Conservation (phyloP, 2,888 invertebrate species). For the Macroteleia sp. region DNA sequence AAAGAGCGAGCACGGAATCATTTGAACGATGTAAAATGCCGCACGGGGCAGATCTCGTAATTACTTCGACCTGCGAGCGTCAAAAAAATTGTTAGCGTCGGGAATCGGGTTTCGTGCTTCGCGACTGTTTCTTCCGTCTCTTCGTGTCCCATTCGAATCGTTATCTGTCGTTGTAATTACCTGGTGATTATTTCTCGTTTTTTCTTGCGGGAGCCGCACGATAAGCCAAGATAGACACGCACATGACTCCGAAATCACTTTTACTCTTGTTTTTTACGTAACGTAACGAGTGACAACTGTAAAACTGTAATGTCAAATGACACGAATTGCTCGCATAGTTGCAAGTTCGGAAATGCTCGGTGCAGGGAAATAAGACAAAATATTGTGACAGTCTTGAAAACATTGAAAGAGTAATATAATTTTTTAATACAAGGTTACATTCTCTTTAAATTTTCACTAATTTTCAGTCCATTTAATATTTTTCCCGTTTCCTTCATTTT, state of each 20-base stretch:
- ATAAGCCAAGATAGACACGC: constrained; percentile 68
- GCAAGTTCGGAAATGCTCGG: background rate
- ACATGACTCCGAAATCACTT: constrained; percentile 68
- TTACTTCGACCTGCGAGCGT: constrained; percentile 53
- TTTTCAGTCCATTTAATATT: too few relatives aligned
- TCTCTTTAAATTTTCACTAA: too few relatives aligned
- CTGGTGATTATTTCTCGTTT: constrained; percentile 69
- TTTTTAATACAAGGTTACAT: too few relatives aligned
- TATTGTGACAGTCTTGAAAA: too few relatives aligned
- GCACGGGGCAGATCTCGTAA: constrained; percentile 48
- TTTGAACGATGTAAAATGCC: constrained; percentile 51
- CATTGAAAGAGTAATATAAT: too few relatives aligned
- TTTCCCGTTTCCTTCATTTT: too few relatives aligned
- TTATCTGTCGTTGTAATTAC: constrained; percentile 77
- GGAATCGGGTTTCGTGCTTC: constrained; percentile 68
- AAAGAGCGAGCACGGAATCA: constrained; percentile 48
- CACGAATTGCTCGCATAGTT: constrained; percentile 21
- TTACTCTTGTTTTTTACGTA: constrained; percentile 63
- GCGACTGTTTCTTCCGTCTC: constrained; percentile 72
- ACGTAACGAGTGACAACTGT: constrained; percentile 45
- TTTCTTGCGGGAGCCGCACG: constrained; percentile 60
- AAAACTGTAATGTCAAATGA: constrained; percentile 13
- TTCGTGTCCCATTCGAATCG: constrained; percentile 75
- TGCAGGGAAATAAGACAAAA: constrained; percentile 1
- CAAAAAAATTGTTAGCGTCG: constrained; percentile 60